A percentile compares a stretch with the other conserved stretches of the same genome.
Evolutionary conservation across 2,888 invertebrate genomes (phyloP).

Genomic region (Apotomis betuletana): DNA sequence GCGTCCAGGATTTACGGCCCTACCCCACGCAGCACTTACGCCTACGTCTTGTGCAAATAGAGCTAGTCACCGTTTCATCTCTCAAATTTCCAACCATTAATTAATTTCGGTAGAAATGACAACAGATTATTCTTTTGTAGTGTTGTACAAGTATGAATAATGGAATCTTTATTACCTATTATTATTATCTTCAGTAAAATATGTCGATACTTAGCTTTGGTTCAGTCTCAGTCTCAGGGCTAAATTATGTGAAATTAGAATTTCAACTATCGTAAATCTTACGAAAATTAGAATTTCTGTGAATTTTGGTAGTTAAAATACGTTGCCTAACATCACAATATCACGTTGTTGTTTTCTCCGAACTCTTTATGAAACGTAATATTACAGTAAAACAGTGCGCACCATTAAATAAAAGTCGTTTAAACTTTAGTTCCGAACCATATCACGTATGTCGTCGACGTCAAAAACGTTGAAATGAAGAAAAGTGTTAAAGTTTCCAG

Average conservation of each 20-base stretch:
- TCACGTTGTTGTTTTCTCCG: too few species aligned
- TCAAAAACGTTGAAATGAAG: conserved; percentile 54
- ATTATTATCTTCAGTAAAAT: too few species aligned
- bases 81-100: not conserved
- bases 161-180: too few species aligned
- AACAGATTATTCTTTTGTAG: not conserved
- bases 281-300: too few species aligned
- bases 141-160: not conserved
- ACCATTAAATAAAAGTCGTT: not conserved
- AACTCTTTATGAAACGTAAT: too few species aligned
- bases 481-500: conserved; percentile 63
- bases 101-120: not conserved
- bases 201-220: too few species aligned
- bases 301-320: too few species aligned
- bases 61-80: not conserved
- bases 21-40: not conserved
- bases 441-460: conserved; percentile 16
- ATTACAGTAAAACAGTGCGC: not conserved
- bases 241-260: too few species aligned
- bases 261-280: too few species aligned
- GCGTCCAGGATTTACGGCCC: not conserved
- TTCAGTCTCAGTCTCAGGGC: too few species aligned
- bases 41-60: not conserved
- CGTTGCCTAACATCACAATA: too few species aligned
- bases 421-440: not conserved